Base-by-base conservation (phyloP, 2,797 vertebrate species). In the Coregonus ussuriensis region DNA sequence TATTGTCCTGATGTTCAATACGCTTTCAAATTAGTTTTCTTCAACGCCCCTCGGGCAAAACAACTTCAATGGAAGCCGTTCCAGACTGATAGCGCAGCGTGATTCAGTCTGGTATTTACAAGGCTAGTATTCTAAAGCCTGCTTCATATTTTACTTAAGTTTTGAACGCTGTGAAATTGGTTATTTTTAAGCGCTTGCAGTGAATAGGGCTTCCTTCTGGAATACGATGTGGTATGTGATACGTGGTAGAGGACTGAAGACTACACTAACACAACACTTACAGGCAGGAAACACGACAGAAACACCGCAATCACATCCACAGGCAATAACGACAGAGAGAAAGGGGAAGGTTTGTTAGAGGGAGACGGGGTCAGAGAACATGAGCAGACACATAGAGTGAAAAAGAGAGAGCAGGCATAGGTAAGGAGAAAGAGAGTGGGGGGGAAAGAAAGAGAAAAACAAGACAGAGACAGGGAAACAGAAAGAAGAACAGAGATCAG, bases 141-240 rank as follows among this genome's bases (percentile, higher is more conserved):
- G 31, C 41, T 84, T 82, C 63, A 79, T 81, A 78, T 80, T 76
- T 79, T 14, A 83, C 75, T 74, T 77, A 25, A 72, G 29, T 78
- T 82, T 82, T 74, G 25, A 79, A 81, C 9, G 31, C 0, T 0
- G 21, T 71, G 25, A 72, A 83, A 72, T 1, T 47, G n/a, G 77
- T 77, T 76, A 73, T 73, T 81, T 85, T 79, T 69, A 82, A 84
- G 76, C 69, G 63, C 67, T 74, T 66, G 76, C 66, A 51, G 74
- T 33, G 53, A 33, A 75, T 53, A 29, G 51, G 52, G 21, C 53
- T n/a, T 76, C 74, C 56, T 80, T 52, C 31, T 69, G 77, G 63
- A 74, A 71, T 13, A 66, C 18, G 4, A 47, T 2, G 9, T 47
- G 41, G 41, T 47, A 11, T 11, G 41, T 47, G 41, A 7, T 47